Conservation (phyloP, 23 tunicate species). For the Ciona savignyi region DNA sequence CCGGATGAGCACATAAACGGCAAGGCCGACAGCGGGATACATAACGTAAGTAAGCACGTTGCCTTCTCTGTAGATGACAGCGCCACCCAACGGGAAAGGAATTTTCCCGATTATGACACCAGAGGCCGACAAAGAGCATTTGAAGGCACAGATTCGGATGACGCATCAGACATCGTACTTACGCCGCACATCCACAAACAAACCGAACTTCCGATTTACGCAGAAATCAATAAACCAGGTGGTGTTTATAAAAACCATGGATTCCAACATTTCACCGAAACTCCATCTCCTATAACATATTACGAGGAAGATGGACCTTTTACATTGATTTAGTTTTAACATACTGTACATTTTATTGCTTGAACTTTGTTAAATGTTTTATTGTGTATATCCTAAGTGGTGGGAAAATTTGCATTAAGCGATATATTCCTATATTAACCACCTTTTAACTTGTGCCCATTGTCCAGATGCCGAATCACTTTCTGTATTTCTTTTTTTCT, state of each 20-base stretch:
- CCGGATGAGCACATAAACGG: conserved; percentile 6
- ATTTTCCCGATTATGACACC: neutral
- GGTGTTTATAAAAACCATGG: neutral
- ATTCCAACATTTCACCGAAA: neutral
- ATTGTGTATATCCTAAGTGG: no score
- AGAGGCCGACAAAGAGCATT: neutral
- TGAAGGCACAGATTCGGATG: conserved; percentile 23
- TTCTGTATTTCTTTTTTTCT: no score
- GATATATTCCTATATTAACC: no score
- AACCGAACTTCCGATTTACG: conserved; percentile 7
- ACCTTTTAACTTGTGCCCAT: no score
- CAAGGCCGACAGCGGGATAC: conserved; percentile 12
- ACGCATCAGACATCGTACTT: conserved; percentile 24
- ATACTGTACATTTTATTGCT: no score
- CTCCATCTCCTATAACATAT: conserved; percentile 27
- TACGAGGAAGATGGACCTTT: conserved; percentile 41
- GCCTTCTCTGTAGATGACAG: neutral
- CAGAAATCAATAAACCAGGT: neutral
- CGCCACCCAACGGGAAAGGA: neutral
- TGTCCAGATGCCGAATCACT: no score
- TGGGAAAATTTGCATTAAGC: no score
- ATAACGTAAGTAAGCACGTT: conserved; percentile 22
- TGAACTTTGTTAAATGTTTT: no score
- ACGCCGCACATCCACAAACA: conserved; percentile 15
- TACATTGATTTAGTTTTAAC: conserved; percentile 39